A percentile compares a stretch with the other conserved stretches of the same genome.
Evolutionary conservation across 1,140 invertebrate genomes (phyloP).

Genomic region (Diachasmimorpha longicaudata): DNA sequence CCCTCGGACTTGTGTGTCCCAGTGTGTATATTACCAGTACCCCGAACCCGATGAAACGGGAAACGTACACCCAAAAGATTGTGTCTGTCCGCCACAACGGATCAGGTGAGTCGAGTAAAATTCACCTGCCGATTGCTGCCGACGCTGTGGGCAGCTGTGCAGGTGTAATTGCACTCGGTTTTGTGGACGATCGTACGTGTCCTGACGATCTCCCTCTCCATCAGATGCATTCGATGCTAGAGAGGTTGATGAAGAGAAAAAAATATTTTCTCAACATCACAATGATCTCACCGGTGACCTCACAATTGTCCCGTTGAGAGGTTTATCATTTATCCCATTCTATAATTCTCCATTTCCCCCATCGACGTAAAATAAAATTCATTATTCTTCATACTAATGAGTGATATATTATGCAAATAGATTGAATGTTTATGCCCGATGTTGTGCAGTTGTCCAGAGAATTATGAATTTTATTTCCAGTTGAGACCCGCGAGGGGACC

Average conservation of each 20-base stretch:
- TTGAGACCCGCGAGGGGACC: too few relatives aligned
- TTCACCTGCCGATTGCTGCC: slow-evolving; percentile 52
- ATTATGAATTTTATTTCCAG: too few relatives aligned
- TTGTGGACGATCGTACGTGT: slow-evolving; percentile 45
- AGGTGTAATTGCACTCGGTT: slow-evolving; percentile 58
- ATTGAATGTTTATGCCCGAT: too few relatives aligned
- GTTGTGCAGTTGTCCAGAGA: too few relatives aligned
- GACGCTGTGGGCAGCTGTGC: slow-evolving; percentile 51
- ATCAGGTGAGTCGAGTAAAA: slow-evolving; percentile 56
- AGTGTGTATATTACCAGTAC: slow-evolving; percentile 56
- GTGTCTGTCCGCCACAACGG: slow-evolving; percentile 32
- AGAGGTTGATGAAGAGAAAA: neutral
- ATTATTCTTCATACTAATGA: too few relatives aligned
- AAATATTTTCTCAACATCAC: neutral
- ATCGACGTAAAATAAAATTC: too few relatives aligned
- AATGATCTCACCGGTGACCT: too few relatives aligned
- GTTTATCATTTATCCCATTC: too few relatives aligned
- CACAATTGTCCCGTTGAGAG: too few relatives aligned
- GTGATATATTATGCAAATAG: too few relatives aligned
- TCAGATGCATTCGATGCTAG: neutral
- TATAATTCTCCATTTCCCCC: too few relatives aligned
- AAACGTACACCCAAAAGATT: slow-evolving; percentile 37
- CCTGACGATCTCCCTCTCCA: slow-evolving; percentile 22
- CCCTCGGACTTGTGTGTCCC: neutral
- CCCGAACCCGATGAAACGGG: slow-evolving; percentile 39